A percentile compares a stretch with the other conserved stretches of the same genome.
Evolutionary conservation across 2,888 invertebrate species (phyloP).

Genomic region (Patella ulyssiponensis): DNA sequence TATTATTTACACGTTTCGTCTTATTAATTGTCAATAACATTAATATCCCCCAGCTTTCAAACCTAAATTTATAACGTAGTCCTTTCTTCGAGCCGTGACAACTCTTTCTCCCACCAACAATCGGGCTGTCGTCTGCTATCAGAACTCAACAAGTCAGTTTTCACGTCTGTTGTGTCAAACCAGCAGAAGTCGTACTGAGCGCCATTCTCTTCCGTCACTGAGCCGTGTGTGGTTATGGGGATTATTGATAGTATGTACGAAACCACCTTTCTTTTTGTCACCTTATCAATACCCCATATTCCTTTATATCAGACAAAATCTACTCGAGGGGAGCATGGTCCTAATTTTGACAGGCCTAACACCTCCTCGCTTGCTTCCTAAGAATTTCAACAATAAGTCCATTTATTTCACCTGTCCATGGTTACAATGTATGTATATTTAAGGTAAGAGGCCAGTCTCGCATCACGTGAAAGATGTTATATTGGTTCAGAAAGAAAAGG

Average conservation of each 20-base stretch:
- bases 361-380: neutral
- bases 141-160: conserved; percentile 8
- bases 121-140: conserved; percentile 3
- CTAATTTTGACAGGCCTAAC: neutral
- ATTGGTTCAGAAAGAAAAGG: no score
- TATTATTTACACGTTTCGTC: conserved; percentile 2
- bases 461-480: no score
- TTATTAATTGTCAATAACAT: conserved; percentile 3
- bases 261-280: conserved; percentile 5
- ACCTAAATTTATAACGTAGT: neutral
- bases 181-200: neutral
- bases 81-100: conserved; percentile 1
- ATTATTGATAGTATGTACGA: neutral
- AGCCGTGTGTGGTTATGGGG: neutral
- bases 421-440: no score
- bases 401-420: no score
- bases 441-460: no score
- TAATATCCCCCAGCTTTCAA: neutral
- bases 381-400: no score
- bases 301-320: neutral
- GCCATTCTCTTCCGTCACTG: neutral
- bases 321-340: neutral
- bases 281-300: neutral
- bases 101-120: neutral
- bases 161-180: conserved; percentile 12